phyloP scores from a whole-genome alignment of 1,140 invertebrate species.

The Onthophagus taurus region DNA sequence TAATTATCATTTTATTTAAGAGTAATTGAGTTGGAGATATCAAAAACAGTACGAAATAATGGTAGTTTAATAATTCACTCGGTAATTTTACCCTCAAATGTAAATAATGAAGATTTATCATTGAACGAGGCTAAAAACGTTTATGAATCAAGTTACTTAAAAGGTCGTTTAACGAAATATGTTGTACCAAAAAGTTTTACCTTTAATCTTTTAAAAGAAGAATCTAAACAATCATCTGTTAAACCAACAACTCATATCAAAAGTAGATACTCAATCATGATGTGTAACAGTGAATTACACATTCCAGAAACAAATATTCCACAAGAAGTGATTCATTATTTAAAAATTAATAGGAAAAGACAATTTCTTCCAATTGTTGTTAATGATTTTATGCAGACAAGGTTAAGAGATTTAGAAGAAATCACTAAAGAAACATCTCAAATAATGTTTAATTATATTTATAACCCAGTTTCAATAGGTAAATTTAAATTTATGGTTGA shows the following conservation, averaged over 20 bases:
- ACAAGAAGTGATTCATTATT: constrained; percentile 46
- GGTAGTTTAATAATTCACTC: constrained; percentile 29
- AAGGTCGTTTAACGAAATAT: constrained; percentile 31
- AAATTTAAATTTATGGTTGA: constrained; percentile 67
- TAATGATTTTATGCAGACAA: constrained; percentile 71
- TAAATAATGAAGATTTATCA: constrained; percentile 12
- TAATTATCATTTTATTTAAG: constrained; percentile 18
- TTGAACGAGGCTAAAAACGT: constrained; percentile 21
- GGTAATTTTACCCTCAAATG: constrained; percentile 25
- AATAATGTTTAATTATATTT: constrained; percentile 50
- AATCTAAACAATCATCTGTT: constrained; percentile 15
- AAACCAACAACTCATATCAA: constrained; percentile 33
- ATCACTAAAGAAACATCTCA: constrained; percentile 46
- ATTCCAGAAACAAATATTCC: constrained; percentile 39
- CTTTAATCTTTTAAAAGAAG: constrained; percentile 34
- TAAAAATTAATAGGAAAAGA: constrained; percentile 49
- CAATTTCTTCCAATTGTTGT: constrained; percentile 76
- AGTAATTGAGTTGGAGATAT: constrained; percentile 22
- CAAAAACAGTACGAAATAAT: constrained; percentile 27
- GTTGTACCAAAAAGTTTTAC: constrained; percentile 28
- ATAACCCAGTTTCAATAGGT: constrained; percentile 57
- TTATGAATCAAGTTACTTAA: constrained; percentile 27
- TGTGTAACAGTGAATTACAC: constrained; percentile 31
- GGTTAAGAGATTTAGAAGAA: constrained; percentile 62
- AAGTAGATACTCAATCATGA: constrained; percentile 27